A percentile compares a stretch with the other conserved stretches of the same genome.
Conservation (phyloP, 2,113 vertebrate species). For the Sphaerodactylus townsendi region DNA sequence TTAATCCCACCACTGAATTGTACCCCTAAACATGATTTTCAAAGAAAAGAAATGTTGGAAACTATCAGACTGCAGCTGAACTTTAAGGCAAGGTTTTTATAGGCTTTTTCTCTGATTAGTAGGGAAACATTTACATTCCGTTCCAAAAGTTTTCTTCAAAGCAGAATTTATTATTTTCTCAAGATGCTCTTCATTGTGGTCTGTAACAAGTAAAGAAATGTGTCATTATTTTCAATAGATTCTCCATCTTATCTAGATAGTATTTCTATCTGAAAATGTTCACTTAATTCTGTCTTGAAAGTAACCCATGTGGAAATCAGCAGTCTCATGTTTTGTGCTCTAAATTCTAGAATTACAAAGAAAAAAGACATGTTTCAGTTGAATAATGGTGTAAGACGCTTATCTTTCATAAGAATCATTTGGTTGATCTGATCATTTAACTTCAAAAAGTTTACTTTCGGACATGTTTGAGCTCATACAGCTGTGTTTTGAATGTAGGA, state of each 20-base stretch:
- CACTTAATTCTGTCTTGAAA: conserved; percentile 50
- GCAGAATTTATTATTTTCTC: conserved; percentile 12
- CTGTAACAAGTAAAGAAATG: conserved; percentile 29
- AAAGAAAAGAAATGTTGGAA: no score
- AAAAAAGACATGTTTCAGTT: conserved; percentile 26
- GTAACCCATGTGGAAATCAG: conserved; percentile 50
- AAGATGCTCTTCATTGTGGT: conserved; percentile 41
- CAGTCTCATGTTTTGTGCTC: conserved; percentile 45
- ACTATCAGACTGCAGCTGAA: no score
- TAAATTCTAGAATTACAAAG: conserved; percentile 48
- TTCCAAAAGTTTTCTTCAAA: neutral
- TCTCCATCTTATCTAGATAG: conserved; percentile 42
- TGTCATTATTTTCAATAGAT: conserved; percentile 44
- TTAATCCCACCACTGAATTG: no score
- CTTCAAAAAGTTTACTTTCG: conserved; percentile 14
- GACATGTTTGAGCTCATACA: neutral
- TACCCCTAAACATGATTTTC: no score
- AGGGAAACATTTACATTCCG: neutral
- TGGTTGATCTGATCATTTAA: neutral
- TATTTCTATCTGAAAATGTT: conserved; percentile 41
- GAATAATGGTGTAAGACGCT: conserved; percentile 25
- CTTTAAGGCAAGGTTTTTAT: neutral
- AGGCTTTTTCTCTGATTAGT: neutral
- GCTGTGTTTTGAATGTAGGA: conserved; percentile 13
- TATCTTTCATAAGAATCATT: conserved; percentile 39